Percentiles rank a stretch among this genome's conserved stretches.
These are phyloP conservation scores for Linurgus olivaceus DNA, from an alignment of 2,797 vertebrate genomes.

Conservation along the genomic window DNA sequence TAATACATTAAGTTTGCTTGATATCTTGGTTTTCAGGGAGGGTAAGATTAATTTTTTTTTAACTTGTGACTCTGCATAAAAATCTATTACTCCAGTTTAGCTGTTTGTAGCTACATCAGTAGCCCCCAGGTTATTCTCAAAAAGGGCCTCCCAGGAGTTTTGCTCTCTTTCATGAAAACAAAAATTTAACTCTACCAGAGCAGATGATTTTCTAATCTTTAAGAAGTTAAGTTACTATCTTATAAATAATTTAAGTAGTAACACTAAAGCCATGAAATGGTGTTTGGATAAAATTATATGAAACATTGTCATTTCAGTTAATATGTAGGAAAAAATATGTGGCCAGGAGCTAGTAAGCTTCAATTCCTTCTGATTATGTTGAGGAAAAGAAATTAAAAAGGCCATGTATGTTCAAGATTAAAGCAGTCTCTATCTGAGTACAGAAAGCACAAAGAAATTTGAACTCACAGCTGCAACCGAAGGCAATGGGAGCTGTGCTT, in stretches of 20 bases:
- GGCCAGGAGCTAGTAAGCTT: background rate
- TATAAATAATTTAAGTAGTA: background rate
- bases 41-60: background rate
- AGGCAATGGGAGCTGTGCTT: conserved; percentile 44
- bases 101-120: background rate
- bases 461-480: conserved; percentile 47
- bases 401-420: background rate
- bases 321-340: background rate
- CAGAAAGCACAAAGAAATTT: conserved; percentile 54
- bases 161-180: background rate
- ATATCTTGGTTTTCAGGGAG: background rate
- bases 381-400: conserved; percentile 23
- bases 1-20: background rate
- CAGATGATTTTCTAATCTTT: background rate
- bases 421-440: background rate
- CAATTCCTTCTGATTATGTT: conserved; percentile 5
- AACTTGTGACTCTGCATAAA: background rate
- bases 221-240: background rate
- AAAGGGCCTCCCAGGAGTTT: background rate
- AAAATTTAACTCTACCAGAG: background rate
- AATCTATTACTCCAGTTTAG: background rate
- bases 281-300: background rate
- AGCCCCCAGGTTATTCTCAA: background rate
- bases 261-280: background rate
- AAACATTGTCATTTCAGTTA: background rate